Base-by-base conservation (phyloP, 2,797 vertebrate genomes). In the Cephalopachus bancanus region DNA sequence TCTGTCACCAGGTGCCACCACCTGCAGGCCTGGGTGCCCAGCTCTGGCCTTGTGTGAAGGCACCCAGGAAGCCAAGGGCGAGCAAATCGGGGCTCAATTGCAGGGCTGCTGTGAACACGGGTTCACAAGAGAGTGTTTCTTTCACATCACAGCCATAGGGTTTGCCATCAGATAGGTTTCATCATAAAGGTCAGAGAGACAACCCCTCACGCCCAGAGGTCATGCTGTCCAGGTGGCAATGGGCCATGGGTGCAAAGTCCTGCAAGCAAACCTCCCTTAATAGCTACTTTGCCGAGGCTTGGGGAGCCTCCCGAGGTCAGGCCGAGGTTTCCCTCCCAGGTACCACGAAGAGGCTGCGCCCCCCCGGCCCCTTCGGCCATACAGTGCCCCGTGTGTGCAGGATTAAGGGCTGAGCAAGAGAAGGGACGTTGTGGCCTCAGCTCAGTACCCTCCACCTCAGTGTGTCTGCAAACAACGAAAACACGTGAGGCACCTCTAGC, bases 41-140 rank as follows among this genome's bases (percentile, higher is more conserved):
- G 88, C 80, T 72, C 30, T 67, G 72, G 59, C 95, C 94, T 87
- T 75, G 69, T 79, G 60, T 90, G 83, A 96, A 91, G 83, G 59
- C 86, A 94, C 83, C 30, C 14, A 62, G 83, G 76, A 24, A 81
- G 74, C 87, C 86, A 76, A 79, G 65, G 72, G 30, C 83, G 62
- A 80, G 89, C 80, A 80, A 44, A 86, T 49, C 12, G 22, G 89
- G 67, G 62, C 65, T 88, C 57, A 60, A 51, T 72, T 59, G 60
- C 69, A 67, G 86, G 64, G 79, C 53, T 89, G 49, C 69, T 20
- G 26, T 75, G 30, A 74, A 83, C 72, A 85, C 5, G 2, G 55
- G 62, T 89, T 89, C 30, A 71, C 79, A 37, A 15, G 20, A 65
- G 15, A 33, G 64, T 5, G 7, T 53, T 26, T 71, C 79, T 71